phyloP scores from a whole-genome alignment of 2,797 vertebrate species.

The Labroides dimidiatus region DNA sequence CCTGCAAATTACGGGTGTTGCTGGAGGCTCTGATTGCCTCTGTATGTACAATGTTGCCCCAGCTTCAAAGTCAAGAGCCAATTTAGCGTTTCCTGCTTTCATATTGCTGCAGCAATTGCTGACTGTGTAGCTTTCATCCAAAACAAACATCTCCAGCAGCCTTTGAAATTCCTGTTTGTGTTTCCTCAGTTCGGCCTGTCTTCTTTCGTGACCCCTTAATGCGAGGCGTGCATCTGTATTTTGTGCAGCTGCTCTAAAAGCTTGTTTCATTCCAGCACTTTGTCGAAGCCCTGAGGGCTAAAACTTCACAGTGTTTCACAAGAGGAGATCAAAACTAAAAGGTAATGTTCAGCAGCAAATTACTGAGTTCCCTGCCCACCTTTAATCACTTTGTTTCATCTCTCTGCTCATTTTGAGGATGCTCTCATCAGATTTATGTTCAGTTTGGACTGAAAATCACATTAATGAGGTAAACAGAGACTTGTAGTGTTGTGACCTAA shows the following conservation, averaged over 20 bases:
- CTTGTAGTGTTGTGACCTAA: too few relatives aligned
- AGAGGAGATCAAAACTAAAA: background rate
- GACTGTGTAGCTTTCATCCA: conserved; percentile 21
- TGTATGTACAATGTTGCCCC: background rate
- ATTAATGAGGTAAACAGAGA: background rate
- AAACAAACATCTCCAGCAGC: conserved; percentile 19
- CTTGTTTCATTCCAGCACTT: background rate
- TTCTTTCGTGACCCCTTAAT: background rate
- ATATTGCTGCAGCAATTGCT: conserved; percentile 3
- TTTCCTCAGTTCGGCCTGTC: background rate
- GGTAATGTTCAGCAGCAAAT: background rate
- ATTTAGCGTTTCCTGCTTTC: conserved; percentile 27
- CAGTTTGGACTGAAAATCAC: background rate
- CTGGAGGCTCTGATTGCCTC: conserved; percentile 16
- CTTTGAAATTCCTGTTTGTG: conserved; percentile 9
- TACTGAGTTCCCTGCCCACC: background rate
- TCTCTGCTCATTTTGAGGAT: background rate
- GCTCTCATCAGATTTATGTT: background rate
- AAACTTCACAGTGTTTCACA: conserved; percentile 1
- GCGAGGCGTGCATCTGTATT: background rate
- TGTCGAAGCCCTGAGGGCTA: background rate
- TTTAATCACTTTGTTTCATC: background rate
- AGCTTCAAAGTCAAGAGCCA: conserved; percentile 46
- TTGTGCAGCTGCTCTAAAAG: background rate
- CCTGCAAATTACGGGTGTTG: conserved; percentile 28